Base-by-base conservation (phyloP, 2,888 invertebrate genomes). In the Aradus depressus region DNA sequence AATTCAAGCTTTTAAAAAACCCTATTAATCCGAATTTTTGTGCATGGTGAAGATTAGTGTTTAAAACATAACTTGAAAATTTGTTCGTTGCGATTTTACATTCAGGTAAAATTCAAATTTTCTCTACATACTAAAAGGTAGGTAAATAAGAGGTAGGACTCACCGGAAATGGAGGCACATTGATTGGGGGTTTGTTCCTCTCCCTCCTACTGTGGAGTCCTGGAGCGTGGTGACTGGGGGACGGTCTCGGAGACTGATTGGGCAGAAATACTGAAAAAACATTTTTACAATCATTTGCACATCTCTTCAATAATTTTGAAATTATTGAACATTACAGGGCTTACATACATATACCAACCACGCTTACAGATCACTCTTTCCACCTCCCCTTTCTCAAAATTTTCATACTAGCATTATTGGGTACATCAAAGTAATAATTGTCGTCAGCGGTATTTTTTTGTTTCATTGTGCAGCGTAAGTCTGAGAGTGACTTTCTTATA, bases 111-210 rank as follows among this genome's bases (percentile, higher is more conserved):
- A n/a, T n/a, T n/a, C n/a, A n/a, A 37, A 12, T 8, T 37, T 37
- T 37, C 8, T 14, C 14, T 37, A 37, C 14, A 12, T 12, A 12
- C 8, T 37, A 12, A 22, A 42, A 22, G 18, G 18, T 6, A 22
- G 23, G 14, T 6, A 22, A 16, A 22, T 10, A 21, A 14, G 16
- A 12, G 22, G 21, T 21, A 19, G 18, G 21, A 65, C 66, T 64
- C 66, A 77, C 77, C 59, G 74, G 74, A 68, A 74, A 75, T 53
- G 73, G 70, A 59, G 72, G 70, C 60, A 74, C 73, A 62, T 72
- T 75, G 62, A 73, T 73, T 48, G 73, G 66, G 45, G 75, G 70
- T 61, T 77, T 74, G 18, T 42, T 44, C 25, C 75, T 69, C 60
- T 68, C 70, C 57, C 66, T 72, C 63, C 61, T 69, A 66, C 61